A percentile compares a stretch with the other conserved stretches of the same genome.
Evolutionary conservation across 1,140 invertebrate species (phyloP).

Genomic region (Euwallacea similis): DNA sequence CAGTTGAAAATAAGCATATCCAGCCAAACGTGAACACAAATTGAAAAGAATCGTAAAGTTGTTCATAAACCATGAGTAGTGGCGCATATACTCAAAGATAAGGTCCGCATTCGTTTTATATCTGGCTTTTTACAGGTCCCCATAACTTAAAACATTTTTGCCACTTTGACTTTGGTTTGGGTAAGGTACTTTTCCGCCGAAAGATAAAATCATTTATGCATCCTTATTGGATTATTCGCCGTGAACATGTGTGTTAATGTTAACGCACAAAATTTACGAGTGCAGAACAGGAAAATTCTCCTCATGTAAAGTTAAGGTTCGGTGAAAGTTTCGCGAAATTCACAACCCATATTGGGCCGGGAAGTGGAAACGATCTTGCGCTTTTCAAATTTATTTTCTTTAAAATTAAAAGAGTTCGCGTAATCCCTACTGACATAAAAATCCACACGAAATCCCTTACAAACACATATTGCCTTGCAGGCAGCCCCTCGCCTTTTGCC

Average conservation of each 20-base stretch:
- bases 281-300: neutral
- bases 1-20: constrained; percentile 34
- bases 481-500: too few relatives aligned
- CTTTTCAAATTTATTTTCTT: constrained; percentile 34
- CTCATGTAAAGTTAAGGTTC: neutral
- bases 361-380: constrained; percentile 14
- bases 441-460: constrained; percentile 8
- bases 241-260: too few relatives aligned
- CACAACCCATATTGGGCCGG: constrained; percentile 10
- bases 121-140: constrained; percentile 20
- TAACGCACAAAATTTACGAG: too few relatives aligned
- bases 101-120: constrained; percentile 32
- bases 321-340: neutral
- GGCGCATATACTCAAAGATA: constrained; percentile 35
- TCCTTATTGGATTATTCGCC: too few relatives aligned
- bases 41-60: constrained; percentile 36
- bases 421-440: constrained; percentile 26
- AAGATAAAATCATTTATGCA: neutral
- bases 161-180: constrained; percentile 18
- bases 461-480: constrained; percentile 24
- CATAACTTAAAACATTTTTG: constrained; percentile 33
- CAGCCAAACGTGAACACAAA: constrained; percentile 31
- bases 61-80: constrained; percentile 36
- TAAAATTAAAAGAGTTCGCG: constrained; percentile 31
- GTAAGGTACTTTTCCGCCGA: neutral